A percentile compares a stretch with the other conserved stretches of the same genome.
phyloP scores from a whole-genome alignment of 1,140 invertebrate genomes.

The Trachymyrmex septentrionalis region DNA sequence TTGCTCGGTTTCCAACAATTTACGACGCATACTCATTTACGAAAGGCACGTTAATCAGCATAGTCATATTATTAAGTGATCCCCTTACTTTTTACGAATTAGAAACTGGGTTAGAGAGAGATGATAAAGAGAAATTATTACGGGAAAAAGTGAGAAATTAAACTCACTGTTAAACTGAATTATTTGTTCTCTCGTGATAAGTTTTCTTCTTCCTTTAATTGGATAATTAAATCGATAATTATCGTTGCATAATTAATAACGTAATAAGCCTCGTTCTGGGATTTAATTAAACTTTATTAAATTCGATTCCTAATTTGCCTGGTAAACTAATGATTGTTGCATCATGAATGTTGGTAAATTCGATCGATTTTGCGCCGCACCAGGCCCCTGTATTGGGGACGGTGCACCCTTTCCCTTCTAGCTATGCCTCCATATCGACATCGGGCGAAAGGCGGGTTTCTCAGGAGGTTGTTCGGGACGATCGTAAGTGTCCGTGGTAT shows the following conservation, averaged over 20 bases:
- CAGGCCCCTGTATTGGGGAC: background rate
- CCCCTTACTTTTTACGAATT: conserved; percentile 34
- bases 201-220: background rate
- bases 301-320: background rate
- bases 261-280: background rate
- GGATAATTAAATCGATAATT: background rate
- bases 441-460: conserved; percentile 76
- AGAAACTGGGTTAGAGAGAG: conserved; percentile 64
- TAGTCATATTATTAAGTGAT: conserved; percentile 45
- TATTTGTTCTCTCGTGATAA: background rate
- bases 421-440: background rate
- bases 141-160: background rate
- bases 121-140: conserved; percentile 10
- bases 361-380: background rate
- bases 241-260: conserved; percentile 22
- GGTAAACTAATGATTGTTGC: conserved; percentile 18
- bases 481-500: conserved; percentile 53
- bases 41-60: conserved; percentile 51
- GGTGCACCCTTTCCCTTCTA: conserved; percentile 42
- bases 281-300: conserved; percentile 24
- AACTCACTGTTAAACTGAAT: conserved; percentile 1
- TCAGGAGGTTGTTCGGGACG: conserved; percentile 62
- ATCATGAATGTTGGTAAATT: conserved; percentile 31
- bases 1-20: conserved; percentile 38
- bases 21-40: conserved; percentile 25